Evolutionary conservation across 2,113 vertebrate species (phyloP), one percentile per base, ranked within the genome.

Genomic region (Cyphomyrus plagiostoma): DNA sequence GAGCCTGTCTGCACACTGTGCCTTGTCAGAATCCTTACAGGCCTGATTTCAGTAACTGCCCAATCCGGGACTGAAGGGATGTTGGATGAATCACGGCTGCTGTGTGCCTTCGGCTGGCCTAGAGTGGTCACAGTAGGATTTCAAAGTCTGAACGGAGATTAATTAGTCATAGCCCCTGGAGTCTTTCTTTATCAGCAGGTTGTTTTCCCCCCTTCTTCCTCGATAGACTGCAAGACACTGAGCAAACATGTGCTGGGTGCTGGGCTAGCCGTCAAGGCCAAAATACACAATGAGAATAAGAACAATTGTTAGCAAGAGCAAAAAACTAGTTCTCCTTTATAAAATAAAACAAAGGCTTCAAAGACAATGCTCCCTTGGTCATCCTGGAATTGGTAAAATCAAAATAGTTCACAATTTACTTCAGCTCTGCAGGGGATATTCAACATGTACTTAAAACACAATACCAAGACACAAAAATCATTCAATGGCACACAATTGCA

Each of bases 121-220:
- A n/a, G 23, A 86, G 21, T 48, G 45, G 45, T 48, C 45, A 35
- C 50, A 87, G 23, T 53, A 53, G 82, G 85, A 53, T 53, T 87
- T 87, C 48, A 87, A 17, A 35, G 85, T 53, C 85, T 87, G 49
- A 87, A 35, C 50, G 6, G 85, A 87, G 85, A 87, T 87, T 86
- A 86, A 52, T 86, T 87, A 52, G 48, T 53, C 85, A 52, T 9
- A 35, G 26, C 50, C 48, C 50, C 85, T 53, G 82, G 42, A 48
- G 82, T 52, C 84, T 86, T 86, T 53, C 26, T 30, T 53, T 53
- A 87, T 56, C 85, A 35, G 50, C 13, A 87, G 85, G n/a, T 50
- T 49, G 19, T 35, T 15, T 35, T 13, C 26, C 85, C 46, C 48
- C 85, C n/a, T 39, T 53, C 48, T 86, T 56, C 49, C 85, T 87